These are phyloP conservation scores for Lithophane ornitopus DNA, from an alignment of 2,888 invertebrate genomes.

Conservation along the genomic window DNA sequence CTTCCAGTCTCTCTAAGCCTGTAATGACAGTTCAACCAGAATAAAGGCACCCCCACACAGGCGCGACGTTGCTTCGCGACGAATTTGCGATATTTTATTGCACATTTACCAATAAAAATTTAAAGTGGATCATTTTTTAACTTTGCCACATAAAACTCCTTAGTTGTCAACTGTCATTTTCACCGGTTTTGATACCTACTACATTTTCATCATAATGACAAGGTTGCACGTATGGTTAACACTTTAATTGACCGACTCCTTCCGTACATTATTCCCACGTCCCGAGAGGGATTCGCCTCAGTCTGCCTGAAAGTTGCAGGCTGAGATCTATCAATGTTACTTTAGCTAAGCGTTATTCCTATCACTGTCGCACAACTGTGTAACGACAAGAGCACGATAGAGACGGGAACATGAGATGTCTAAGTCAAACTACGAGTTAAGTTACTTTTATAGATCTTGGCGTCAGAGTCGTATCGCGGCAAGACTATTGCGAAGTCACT, in stretches of 20 bases:
- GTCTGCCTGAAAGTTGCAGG: not conserved
- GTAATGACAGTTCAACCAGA: slow-evolving; percentile 8
- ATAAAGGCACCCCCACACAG: not conserved
- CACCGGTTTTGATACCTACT: not conserved
- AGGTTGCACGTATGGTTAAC: not conserved
- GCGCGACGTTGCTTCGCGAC: not conserved
- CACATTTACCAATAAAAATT: too few relatives aligned
- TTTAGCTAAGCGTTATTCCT: not conserved
- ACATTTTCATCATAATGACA: not conserved
- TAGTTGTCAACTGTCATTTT: not conserved
- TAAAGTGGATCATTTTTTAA: not conserved
- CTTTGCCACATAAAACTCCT: not conserved
- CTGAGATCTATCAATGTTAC: not conserved
- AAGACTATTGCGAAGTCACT: slow-evolving; percentile 10
- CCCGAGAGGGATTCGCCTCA: not conserved
- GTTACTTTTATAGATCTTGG: not conserved
- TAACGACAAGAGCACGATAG: not conserved
- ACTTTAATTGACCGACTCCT: not conserved
- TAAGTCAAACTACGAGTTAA: not conserved
- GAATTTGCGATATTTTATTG: not conserved
- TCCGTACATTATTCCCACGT: not conserved
- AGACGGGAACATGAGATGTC: not conserved
- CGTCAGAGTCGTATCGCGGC: not conserved
- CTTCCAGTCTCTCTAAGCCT: slow-evolving; percentile 10
- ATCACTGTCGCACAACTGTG: not conserved